phyloP scores from a whole-genome alignment of 2,888 invertebrate species.

The Micropterix aruncella region DNA sequence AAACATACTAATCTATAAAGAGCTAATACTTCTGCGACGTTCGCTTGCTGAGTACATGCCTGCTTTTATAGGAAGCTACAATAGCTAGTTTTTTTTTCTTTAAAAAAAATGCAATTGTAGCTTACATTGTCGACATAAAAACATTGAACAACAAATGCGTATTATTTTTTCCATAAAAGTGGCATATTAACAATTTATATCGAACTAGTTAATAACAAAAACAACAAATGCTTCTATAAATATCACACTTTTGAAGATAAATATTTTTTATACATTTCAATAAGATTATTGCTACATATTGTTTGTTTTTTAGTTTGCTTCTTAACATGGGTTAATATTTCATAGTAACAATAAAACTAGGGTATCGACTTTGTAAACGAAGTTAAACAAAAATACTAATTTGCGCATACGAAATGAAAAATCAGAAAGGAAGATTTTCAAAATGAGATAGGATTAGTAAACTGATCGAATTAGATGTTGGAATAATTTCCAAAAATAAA shows the following conservation, averaged over 20 bases:
- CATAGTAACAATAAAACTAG: neutral
- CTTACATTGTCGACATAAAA: too few species aligned
- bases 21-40: too few species aligned
- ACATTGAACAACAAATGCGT: too few species aligned
- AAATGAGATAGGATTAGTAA: neutral
- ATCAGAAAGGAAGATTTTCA: neutral
- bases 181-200: neutral
- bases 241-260: slow-evolving; percentile 44
- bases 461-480: neutral
- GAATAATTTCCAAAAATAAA: too few species aligned
- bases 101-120: too few species aligned
- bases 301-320: neutral
- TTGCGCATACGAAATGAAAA: neutral
- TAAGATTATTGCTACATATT: slow-evolving; percentile 37
- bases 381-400: neutral
- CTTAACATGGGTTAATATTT: neutral
- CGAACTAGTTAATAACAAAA: slow-evolving; percentile 17
- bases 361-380: neutral
- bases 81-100: too few species aligned
- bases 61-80: too few species aligned
- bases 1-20: too few species aligned
- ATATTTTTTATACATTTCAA: slow-evolving; percentile 36
- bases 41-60: too few species aligned
- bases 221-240: slow-evolving; percentile 42
- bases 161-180: neutral